Base-by-base conservation (phyloP, 2,113 vertebrate species). In the Symphodus melops region DNA sequence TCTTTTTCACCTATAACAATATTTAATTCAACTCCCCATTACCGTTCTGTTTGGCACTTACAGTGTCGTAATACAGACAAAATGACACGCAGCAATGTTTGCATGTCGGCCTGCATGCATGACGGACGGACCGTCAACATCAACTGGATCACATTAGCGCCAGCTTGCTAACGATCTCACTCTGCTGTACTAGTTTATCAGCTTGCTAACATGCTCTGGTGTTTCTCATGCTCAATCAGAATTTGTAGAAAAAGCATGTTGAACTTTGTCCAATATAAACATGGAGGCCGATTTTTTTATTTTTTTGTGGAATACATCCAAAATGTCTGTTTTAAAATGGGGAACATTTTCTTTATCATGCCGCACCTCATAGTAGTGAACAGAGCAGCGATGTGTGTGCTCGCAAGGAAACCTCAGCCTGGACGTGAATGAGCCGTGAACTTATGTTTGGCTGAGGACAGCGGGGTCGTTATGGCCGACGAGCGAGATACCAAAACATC, bases 361-460 rank as follows among this genome's bases (percentile, higher is more conserved):
- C 83, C 59, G 51, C 72, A 86, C 57, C 58, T 77, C 64, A 12
- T 33, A 56, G 42, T 28, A 33, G 60, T 63, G 81, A 81, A 73
- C 79, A 88, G 78, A 62, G 68, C 54, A 51, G 61, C 58, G 72
- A 39, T 85, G 71, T 79, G 55, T 8, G 8, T 58, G 68, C 74
- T 53, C 79, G 75, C 76, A 36, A 56, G 77, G 75, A 89, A 88
- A 89, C 79, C 74, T 83, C 86, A 88, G 79, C 25, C 78, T 66
- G 58, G 75, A 51, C 55, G 42, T 74, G 83, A 92, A 90, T 90
- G 83, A 86, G 79, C 85, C 69, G 21, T 77, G 80, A 89, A 89
- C 87, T 87, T 91, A 88, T 86, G 73, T 72, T 90, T 92, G 91
- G 86, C 89, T 36, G 51, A 77, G 66, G 66, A 77, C 76, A 67